These are phyloP conservation scores for Drosophila greeni DNA, from an alignment of 2,888 invertebrate genomes.

Conservation along the genomic window DNA sequence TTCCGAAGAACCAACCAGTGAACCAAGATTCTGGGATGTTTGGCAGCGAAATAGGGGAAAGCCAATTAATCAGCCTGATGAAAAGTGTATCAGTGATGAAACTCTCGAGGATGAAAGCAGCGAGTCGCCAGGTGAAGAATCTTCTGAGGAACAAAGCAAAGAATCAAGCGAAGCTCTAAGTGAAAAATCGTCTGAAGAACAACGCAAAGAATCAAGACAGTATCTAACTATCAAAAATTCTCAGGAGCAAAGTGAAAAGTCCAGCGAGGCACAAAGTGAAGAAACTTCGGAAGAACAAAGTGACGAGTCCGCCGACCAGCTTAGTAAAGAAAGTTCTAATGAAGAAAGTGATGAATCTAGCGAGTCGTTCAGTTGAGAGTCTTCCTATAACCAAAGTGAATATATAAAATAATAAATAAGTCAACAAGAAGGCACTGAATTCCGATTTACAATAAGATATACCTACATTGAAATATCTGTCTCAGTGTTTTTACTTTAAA, in stretches of 20 bases:
- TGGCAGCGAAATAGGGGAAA: background rate
- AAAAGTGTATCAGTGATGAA: background rate
- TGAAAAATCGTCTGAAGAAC: too few species aligned
- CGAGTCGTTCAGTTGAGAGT: background rate
- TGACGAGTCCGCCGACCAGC: background rate
- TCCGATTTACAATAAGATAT: background rate
- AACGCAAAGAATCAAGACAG: background rate
- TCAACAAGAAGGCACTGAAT: too few species aligned
- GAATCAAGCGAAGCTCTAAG: background rate
- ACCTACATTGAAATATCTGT: background rate
- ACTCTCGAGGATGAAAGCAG: background rate
- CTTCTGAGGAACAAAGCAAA: background rate
- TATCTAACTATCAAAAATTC: background rate
- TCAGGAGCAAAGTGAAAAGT: background rate
- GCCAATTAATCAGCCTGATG: too few species aligned
- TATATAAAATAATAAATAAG: too few species aligned
- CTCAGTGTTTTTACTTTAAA: background rate
- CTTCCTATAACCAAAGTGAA: too few species aligned
- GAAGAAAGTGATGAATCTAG: too few species aligned
- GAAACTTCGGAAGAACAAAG: background rate
- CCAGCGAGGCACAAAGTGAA: too few species aligned
- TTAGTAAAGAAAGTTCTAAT: background rate
- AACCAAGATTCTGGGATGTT: background rate
- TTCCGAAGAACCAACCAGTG: background rate
- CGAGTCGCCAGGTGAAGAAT: background rate